Evolutionary conservation across 1,140 invertebrate species (phyloP), one percentile per base, ranked within the genome.

Genomic region (Leguminivora glycinivorella): DNA sequence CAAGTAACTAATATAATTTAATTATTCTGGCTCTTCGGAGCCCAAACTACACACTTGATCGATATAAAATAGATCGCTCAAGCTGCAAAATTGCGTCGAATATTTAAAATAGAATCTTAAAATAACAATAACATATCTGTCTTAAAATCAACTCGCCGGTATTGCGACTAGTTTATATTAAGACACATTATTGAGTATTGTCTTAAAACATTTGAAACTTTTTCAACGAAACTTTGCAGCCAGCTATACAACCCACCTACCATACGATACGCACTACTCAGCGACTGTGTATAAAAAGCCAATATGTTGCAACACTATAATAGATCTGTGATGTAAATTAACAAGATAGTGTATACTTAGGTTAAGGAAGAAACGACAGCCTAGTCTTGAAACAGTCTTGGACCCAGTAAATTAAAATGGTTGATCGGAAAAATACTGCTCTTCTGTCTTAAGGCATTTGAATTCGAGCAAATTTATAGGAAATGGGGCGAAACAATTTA

Each of bases 1-100:
- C 88, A 91, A 89, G 82, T 91, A 89, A 89, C 87, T 91, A 91
- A 89, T 88, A 83, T 85, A 70, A 78, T 83, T 76, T 83, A 83
- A 84, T 90, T 90, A 90, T 90, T 86, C 83, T 90, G 83, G 85
- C 73, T 72, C 70, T 68, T 74, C 82, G 81, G 80, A 87, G 80
- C 86, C 80, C 76, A 52, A 75, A 73, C 84, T 88, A 90, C 82
- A 86, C 80, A 84, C 83, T 85, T 75, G 83, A 69, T 84, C 79
- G 70, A 83, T 89, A 89, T 83, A 72, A 75, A 77, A 87, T 80
- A 85, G 86, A 67, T 78, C 71, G 75, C 81, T 60, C 72, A 67
- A 74, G 82, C 82, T 82, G 83, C 86, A 82, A 82, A 72, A 75
- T 78, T 79, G 68, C 72, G 78, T 83, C 77, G 71, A 76, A 56